Evolutionary conservation across 2,113 vertebrate species (phyloP).

Genomic region (Centropus unirufus): DNA sequence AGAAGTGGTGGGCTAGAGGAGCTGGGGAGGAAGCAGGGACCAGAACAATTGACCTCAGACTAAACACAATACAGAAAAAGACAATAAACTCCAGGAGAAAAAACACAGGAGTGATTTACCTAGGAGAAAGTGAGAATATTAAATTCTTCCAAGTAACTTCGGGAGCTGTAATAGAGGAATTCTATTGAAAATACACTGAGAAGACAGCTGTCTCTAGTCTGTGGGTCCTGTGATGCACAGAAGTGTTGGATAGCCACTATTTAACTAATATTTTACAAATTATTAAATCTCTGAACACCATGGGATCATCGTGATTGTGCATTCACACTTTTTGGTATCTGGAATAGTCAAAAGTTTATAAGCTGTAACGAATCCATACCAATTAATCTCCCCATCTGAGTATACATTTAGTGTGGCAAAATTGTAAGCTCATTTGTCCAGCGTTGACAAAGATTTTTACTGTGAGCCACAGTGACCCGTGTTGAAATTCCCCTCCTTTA

Average conservation of each 20-base stretch:
- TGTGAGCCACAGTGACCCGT: neutral
- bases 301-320: neutral
- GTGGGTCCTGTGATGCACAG: neutral
- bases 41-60: conserved; percentile 37
- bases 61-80: conserved; percentile 48
- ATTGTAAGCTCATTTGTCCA: neutral
- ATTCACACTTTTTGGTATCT: neutral
- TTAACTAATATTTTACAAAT: neutral
- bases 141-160: conserved; percentile 62
- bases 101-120: conserved; percentile 43
- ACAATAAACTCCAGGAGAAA: conserved; percentile 47
- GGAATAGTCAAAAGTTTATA: neutral
- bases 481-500: neutral
- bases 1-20: neutral
- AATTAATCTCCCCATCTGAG: neutral
- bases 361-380: neutral
- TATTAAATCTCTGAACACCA: neutral
- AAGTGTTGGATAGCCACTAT: neutral
- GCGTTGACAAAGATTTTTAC: neutral
- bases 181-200: neutral
- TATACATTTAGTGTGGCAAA: neutral
- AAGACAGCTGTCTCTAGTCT: conserved; percentile 13
- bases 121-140: conserved; percentile 51
- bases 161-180: conserved; percentile 40
- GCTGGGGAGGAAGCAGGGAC: conserved; percentile 43